Evolutionary conservation across 1,140 invertebrate species (phyloP), one percentile per base, ranked within the genome.

Genomic region (Drosophila fuyamai): DNA sequence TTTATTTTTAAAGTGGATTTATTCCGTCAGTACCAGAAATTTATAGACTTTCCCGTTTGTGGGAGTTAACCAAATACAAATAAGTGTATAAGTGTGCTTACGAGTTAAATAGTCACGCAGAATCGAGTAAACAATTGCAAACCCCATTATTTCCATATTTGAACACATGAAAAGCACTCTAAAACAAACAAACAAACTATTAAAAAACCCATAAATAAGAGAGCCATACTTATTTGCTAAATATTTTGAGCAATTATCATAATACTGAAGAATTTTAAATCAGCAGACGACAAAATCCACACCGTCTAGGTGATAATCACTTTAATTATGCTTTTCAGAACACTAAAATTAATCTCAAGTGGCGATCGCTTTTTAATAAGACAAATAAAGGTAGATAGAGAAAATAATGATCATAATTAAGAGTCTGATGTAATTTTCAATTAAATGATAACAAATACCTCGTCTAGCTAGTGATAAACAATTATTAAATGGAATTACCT

Each of bases 241-340:
- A 27, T 9, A 48, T 14, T 63, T 63, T 5, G 27, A 12, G 36
- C 14, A 63, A 66, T 65, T 65, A 66, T 48, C 23, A 16, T 6
- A 36, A 16, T 10, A 41, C 41, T 53, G 40, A 38, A 18, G 32
- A 32, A 29, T 35, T 23, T 46, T 43, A 43, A 51, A 38, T 54
- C 3, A 16, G 5, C 16, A 57, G 8, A 44, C 47, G 29, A 51
- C 51, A 36, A 36, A 36, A 50, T 43, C n/a, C 12, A 5, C 12
- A 35, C 35, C 13, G 46, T 29, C 12, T 27, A 47, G 18, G 29
- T 40, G 32, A n/a, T 51, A 51, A 72, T 60, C 40, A 72, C 16
- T 41, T 32, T 29, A 12, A 40, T 27, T 43, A 16, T 18, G 55
- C 4, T 7, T 16, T 12, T 14, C n/a, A 58, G 32, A 60, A 60